Evolutionary conservation across 2,113 vertebrate genomes (phyloP).

Genomic region (Diphyllodes magnificus): DNA sequence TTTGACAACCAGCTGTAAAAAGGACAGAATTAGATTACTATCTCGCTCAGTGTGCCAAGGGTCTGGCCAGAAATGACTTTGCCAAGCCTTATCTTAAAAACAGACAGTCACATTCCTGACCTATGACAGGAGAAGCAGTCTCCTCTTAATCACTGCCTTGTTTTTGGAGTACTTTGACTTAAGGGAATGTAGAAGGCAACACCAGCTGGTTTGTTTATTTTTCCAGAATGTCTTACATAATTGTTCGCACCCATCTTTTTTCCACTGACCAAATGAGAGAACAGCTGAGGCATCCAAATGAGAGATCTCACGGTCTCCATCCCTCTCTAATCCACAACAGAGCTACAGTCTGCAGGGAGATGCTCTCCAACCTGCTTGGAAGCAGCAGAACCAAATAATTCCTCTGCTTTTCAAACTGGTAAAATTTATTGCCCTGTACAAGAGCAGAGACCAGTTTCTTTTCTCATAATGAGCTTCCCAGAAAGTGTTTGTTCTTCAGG

Average conservation of each 20-base stretch:
- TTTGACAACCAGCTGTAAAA: not conserved
- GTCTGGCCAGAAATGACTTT: not conserved
- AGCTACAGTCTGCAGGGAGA: not conserved
- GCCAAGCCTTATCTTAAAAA: slow-evolving; percentile 6
- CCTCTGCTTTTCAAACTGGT: not conserved
- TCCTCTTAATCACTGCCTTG: not conserved
- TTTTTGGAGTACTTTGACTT: not conserved
- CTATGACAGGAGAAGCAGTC: not conserved
- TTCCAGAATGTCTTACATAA: not conserved
- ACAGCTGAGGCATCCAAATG: not conserved
- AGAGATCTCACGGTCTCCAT: not conserved
- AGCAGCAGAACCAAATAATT: not conserved
- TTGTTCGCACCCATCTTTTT: not conserved
- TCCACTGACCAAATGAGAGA: not conserved
- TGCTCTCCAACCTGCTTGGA: fast-evolving
- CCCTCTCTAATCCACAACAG: not conserved
- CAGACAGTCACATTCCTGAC: slow-evolving; percentile 31
- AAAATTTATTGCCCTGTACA: not conserved
- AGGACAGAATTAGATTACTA: not conserved
- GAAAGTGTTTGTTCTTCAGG: not conserved
- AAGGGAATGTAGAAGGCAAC: not conserved
- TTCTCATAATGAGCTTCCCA: not conserved
- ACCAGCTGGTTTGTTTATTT: not conserved
- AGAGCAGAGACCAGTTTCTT: not conserved
- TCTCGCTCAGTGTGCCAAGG: not conserved